Base-by-base conservation (phyloP, 2,797 vertebrate genomes). In the Amblyopsis hoosieri region DNA sequence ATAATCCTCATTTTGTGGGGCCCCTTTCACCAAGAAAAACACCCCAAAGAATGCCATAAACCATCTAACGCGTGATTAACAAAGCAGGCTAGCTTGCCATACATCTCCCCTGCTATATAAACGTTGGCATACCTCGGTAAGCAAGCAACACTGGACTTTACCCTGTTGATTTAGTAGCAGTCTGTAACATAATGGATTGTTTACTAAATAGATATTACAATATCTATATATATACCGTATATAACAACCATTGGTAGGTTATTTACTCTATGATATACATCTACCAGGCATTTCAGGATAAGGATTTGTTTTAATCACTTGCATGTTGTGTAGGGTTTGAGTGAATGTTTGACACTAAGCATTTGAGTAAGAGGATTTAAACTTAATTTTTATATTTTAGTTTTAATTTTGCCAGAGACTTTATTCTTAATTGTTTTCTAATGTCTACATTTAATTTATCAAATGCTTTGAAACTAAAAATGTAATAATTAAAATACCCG, bases 21-120 rank as follows among this genome's bases (percentile, higher is more conserved):
- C 84, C 58, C 80, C 76, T 64, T 55, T 75, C 67, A 72, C 64
- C 19, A 53, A 61, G 70, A 71, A 81, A 91, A 92, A 91, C 87
- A 84, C 87, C 83, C 69, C 61, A 12, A 93, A 87, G 92, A 93
- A 94, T 94, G 90, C 77, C 85, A 73, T 85, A 91, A 92, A 91
- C 74, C 78, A 45, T 87, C 83, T 92, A 92, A 93, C 89, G 89
- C 90, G 78, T 85, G 86, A 87, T 88, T 91, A 91, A 75, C 66
- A 70, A 65, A 69, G 60, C 45, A 17, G 12, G 75, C 12, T 37
- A 73, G 68, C 58, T 51, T 45, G 48, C 48, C 60, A 66, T 56
- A 63, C 66, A 66, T 80, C 66, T 62, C 47, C 54, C 47, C 45
- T 2, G 54, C 63, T 64, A 31, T 74, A 65, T 63, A 48, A 74